Evolutionary conservation across 2,888 invertebrate species (phyloP).

Genomic region (Brachypalpus laphriformis): DNA sequence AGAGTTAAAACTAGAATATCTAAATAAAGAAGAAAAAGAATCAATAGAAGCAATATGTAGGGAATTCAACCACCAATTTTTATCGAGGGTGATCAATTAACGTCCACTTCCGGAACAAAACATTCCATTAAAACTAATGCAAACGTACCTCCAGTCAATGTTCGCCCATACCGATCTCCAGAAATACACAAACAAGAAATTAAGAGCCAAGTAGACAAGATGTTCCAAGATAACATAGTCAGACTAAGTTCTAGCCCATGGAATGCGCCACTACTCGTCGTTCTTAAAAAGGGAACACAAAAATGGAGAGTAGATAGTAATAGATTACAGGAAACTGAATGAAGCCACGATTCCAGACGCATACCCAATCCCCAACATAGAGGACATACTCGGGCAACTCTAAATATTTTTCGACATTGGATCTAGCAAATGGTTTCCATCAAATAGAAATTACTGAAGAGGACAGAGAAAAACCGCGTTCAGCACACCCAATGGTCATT

Average conservation of each 20-base stretch:
- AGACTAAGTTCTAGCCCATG: conserved; percentile 54
- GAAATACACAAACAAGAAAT: conserved; percentile 42
- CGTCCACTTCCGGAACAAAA: neutral
- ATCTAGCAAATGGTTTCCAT: conserved; percentile 59
- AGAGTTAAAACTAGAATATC: too few relatives aligned
- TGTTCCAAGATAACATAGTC: conserved; percentile 1
- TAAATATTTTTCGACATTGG: conserved; percentile 58
- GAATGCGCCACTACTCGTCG: conserved; percentile 72
- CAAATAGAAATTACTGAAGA: conserved; percentile 46
- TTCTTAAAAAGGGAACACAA: too few relatives aligned
- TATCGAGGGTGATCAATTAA: neutral
- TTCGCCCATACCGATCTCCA: conserved; percentile 23
- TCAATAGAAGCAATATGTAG: neutral
- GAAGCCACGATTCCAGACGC: conserved; percentile 65
- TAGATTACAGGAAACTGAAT: conserved; percentile 73
- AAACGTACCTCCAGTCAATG: conserved; percentile 27
- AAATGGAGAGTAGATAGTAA: conserved; percentile 75
- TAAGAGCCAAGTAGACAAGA: conserved; percentile 62
- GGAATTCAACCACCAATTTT: neutral
- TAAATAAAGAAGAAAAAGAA: too few relatives aligned
- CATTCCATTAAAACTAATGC: neutral
- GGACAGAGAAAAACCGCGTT: conserved; percentile 71
- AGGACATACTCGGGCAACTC: conserved; percentile 63
- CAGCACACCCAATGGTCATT: conserved; percentile 64
- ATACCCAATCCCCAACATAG: conserved; percentile 72